These are phyloP conservation scores for Xanthia togata DNA, from an alignment of 2,888 invertebrate species.

Conservation along the genomic window DNA sequence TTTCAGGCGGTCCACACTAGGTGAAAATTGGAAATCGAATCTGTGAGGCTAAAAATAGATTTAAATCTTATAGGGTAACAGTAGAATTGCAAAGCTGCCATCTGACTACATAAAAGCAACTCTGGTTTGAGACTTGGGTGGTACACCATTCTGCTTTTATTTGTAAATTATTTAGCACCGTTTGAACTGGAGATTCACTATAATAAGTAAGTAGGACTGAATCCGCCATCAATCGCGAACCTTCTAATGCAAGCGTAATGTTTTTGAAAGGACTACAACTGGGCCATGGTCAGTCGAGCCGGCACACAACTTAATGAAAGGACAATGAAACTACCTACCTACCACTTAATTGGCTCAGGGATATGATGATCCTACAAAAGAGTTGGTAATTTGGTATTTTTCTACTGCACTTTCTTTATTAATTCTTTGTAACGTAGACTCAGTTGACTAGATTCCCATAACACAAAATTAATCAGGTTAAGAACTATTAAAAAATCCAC, in stretches of 20 bases:
- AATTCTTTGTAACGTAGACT: background rate
- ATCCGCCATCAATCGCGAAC: background rate
- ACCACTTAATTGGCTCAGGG: background rate
- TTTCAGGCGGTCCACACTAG: constrained; percentile 39
- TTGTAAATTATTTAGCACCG: background rate
- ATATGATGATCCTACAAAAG: background rate
- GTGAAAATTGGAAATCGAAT: constrained; percentile 17
- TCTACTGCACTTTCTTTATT: background rate
- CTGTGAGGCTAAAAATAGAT: background rate
- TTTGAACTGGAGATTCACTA: background rate
- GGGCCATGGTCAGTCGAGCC: background rate
- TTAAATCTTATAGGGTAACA: background rate
- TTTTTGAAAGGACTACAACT: background rate
- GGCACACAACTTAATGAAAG: background rate
- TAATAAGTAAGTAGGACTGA: background rate
- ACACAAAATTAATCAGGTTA: constrained; percentile 4
- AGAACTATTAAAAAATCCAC: constrained; percentile 57
- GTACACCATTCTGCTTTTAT: background rate
- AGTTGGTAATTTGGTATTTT: background rate
- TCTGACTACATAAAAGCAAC: background rate
- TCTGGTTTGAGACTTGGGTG: background rate
- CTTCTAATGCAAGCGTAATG: background rate
- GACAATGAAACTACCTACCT: background rate
- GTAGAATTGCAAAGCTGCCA: background rate
- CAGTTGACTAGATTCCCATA: background rate